phyloP scores from a whole-genome alignment of 2,888 invertebrate species.

The Cryptus armator region DNA sequence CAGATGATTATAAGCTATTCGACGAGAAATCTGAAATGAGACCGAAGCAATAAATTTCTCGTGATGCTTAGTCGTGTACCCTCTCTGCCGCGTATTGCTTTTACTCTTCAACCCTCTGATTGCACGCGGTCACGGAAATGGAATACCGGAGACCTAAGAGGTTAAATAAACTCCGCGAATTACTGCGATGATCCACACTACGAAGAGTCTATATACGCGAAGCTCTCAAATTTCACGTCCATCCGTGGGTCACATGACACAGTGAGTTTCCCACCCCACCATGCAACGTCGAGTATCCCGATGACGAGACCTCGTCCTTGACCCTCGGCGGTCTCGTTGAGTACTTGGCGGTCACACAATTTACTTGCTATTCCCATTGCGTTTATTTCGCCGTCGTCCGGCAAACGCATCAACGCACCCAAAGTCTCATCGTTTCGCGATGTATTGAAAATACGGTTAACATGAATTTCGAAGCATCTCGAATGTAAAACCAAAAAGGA shows the following conservation, averaged over 20 bases:
- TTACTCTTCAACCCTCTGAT: no score
- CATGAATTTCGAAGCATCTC: background rate
- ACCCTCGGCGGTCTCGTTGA: background rate
- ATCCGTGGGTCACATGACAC: conserved; percentile 46
- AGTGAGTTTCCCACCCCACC: background rate
- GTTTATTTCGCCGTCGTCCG: background rate
- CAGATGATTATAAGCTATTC: no score
- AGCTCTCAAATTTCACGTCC: conserved; percentile 33
- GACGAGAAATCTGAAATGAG: no score
- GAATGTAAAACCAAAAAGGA: background rate
- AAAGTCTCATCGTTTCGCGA: background rate
- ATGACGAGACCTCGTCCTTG: background rate
- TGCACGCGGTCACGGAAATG: background rate
- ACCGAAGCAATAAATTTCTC: no score
- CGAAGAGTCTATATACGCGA: background rate
- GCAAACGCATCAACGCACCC: background rate
- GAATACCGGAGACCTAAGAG: background rate
- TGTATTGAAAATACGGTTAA: background rate
- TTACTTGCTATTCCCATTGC: background rate
- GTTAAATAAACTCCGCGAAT: background rate
- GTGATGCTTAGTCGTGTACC: no score
- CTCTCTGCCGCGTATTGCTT: no score
- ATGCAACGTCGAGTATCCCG: background rate
- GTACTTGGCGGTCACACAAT: background rate
- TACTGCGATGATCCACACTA: background rate